These are phyloP conservation scores for Eulimnadia texana DNA, from an alignment of 1,140 invertebrate species.

Conservation along the genomic window DNA sequence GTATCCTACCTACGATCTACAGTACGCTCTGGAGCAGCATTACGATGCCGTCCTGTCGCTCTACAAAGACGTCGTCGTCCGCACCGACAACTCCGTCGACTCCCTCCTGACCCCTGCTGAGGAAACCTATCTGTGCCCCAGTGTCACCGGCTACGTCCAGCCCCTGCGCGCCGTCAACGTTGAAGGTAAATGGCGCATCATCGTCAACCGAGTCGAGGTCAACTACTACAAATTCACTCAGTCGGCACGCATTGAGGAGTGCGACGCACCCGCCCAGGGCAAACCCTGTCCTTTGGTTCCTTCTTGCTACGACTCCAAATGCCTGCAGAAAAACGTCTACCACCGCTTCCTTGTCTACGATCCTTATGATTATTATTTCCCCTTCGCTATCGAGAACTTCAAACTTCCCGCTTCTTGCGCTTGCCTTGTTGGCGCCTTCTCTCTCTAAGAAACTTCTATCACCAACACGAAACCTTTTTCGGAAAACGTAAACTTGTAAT, in stretches of 20 bases:
- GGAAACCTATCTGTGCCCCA: slow-evolving; percentile 23
- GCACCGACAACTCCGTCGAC: slow-evolving; percentile 22
- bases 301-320: slow-evolving; percentile 22
- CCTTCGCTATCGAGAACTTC: slow-evolving; percentile 24
- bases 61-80: slow-evolving; percentile 22
- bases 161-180: slow-evolving; percentile 24
- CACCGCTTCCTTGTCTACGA: slow-evolving; percentile 25
- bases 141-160: slow-evolving; percentile 20
- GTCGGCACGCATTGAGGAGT: slow-evolving; percentile 24
- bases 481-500: too few species aligned
- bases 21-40: slow-evolving; percentile 17
- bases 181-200: slow-evolving; percentile 24
- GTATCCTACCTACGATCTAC: slow-evolving; percentile 21
- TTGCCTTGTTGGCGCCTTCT: slow-evolving; percentile 21
- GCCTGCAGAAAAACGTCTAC: slow-evolving; percentile 25
- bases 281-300: slow-evolving; percentile 23
- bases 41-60: slow-evolving; percentile 19
- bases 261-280: slow-evolving; percentile 16
- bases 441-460: background rate
- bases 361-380: slow-evolving; percentile 24
- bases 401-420: slow-evolving; percentile 23
- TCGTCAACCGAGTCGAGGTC: slow-evolving; percentile 25
- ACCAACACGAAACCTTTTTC: background rate
- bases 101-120: slow-evolving; percentile 18
- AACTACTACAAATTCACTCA: slow-evolving; percentile 24